phyloP scores from a whole-genome alignment of 2,113 vertebrate genomes.

The Hydrolagus affinis region DNA sequence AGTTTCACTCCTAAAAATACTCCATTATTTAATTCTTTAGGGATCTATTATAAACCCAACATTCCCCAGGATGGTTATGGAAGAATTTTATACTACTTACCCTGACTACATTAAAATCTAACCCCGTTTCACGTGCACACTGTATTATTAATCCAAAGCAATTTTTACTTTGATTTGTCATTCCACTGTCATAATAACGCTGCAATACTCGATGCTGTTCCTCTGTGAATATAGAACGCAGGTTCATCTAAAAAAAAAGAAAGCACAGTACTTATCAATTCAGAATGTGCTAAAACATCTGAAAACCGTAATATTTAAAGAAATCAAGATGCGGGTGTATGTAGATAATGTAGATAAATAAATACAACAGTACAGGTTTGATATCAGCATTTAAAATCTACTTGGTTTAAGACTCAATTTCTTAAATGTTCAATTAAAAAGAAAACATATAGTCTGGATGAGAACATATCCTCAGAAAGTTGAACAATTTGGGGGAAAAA shows the following conservation, averaged over 20 bases:
- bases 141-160: slow-evolving; percentile 98
- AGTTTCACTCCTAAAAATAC: neutral
- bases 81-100: slow-evolving; percentile 58
- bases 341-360: neutral
- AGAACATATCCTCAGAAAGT: neutral
- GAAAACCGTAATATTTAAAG: neutral
- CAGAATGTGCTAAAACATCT: slow-evolving; percentile 4
- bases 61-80: slow-evolving; percentile 9
- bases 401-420: neutral
- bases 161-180: slow-evolving; percentile 99
- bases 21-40: neutral
- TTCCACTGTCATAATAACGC: slow-evolving; percentile 95
- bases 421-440: no score
- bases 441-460: neutral
- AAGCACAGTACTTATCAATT: slow-evolving; percentile 17
- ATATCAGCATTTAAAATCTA: neutral
- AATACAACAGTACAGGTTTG: neutral
- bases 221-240: slow-evolving; percentile 92
- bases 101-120: slow-evolving; percentile 98
- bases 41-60: neutral
- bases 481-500: neutral
- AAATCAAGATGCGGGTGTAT: neutral
- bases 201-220: slow-evolving; percentile 95
- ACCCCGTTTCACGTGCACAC: slow-evolving; percentile 94
- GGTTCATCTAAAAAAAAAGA: slow-evolving; percentile 85